Evolutionary conservation across 1,140 invertebrate species (phyloP).

Genomic region (Drusus annulatus): DNA sequence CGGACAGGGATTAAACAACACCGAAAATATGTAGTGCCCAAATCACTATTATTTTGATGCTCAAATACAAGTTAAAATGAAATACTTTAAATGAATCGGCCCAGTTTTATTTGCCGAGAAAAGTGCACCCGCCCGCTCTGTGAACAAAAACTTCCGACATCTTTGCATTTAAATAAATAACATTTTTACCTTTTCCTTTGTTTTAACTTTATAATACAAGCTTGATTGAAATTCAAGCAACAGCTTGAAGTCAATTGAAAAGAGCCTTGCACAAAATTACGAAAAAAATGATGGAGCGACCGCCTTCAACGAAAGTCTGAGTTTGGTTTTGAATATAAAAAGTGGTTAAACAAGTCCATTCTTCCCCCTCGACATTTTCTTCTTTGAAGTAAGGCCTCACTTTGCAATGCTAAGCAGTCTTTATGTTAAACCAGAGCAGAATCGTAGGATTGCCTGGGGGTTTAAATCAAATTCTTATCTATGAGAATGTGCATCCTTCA

Average conservation of each 20-base stretch:
- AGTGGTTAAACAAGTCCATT: slow-evolving; percentile 48
- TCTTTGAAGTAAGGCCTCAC: slow-evolving; percentile 45
- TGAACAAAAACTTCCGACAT: background rate
- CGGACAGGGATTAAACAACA: no score
- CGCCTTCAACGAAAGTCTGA: slow-evolving; percentile 26
- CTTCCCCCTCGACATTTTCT: slow-evolving; percentile 36
- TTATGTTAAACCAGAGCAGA: slow-evolving; percentile 45
- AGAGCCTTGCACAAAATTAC: slow-evolving; percentile 1
- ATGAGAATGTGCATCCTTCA: slow-evolving; percentile 23
- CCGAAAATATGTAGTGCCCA: no score
- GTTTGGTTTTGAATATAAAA: slow-evolving; percentile 49
- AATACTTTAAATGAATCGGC: no score
- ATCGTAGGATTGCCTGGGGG: slow-evolving; percentile 28
- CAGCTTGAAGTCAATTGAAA: slow-evolving; percentile 17
- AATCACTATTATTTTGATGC: no score
- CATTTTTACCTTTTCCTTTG: no score
- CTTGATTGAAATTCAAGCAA: slow-evolving; percentile 7
- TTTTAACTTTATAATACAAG: slow-evolving; percentile 1
- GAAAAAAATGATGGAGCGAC: slow-evolving; percentile 19
- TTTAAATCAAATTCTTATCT: slow-evolving; percentile 37
- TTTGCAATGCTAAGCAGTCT: slow-evolving; percentile 51
- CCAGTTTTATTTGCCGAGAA: no score
- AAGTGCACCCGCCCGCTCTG: no score
- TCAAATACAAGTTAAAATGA: no score
- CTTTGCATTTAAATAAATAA: background rate